Evolutionary conservation across 2,113 vertebrate genomes (phyloP), one percentile per base, ranked within the genome.

Genomic region (Herpetotheres cachinnans): DNA sequence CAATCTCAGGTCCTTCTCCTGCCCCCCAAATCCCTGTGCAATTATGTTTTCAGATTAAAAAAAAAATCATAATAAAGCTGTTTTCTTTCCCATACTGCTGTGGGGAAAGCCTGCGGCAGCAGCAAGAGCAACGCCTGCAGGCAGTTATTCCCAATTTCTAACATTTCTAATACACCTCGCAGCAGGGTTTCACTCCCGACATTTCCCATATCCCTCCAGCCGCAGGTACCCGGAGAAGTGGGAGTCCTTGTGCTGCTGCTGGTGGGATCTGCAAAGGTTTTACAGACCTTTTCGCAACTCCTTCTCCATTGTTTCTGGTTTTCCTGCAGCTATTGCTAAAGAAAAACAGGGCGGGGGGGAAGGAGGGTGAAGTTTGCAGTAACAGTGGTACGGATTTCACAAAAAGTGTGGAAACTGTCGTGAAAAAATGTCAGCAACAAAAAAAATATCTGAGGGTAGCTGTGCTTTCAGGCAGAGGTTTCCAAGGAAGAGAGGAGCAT

Each of bases 201-300:
- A 5, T 9, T 10, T 44, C 88, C 65, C 82, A 3, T 54, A 78
- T 66, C 78, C 42, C 30, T 44, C 26, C 46, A 10, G 16, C 54
- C 1, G 0, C 61, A 49, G 44, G 38, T 6, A 29, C 69, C 32
- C 0, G 0, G 52, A 7, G 74, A 8, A 46, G 8, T 1, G 17
- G 16, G 26, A 54, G 27, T 27, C 47, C 62, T 44, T 0, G 2
- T 3, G 46, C 46, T 44, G 50, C 46, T 6, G 3, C 3, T 1
- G 1, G 55, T 1, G 1, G 55, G 30, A 22, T 5, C 59, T 29
- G 46, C 49, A 3, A 7, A 47, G 49, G 8, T 13, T 56, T 62
- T 17, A 24, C 54, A 34, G 54, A 10, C 1, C 0, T 63, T 72
- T 47, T 15, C 82, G 30, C 70, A 13, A 25, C 14, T 30, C 65